These are phyloP conservation scores for Dryas iulia DNA, from an alignment of 1,140 invertebrate genomes.

Conservation along the genomic window DNA sequence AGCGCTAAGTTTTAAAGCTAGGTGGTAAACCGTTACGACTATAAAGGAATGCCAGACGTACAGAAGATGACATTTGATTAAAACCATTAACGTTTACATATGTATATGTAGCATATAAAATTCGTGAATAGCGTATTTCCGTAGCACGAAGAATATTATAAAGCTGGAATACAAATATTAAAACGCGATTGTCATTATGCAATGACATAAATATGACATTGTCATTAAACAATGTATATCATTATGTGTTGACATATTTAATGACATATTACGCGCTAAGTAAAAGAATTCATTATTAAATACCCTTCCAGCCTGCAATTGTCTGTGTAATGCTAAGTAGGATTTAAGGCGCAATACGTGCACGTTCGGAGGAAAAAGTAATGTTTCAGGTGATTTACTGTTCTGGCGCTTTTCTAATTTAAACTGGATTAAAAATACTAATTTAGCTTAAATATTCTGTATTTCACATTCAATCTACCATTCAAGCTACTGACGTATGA, in stretches of 20 bases:
- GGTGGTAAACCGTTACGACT: too few relatives aligned
- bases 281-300: slow-evolving; percentile 70
- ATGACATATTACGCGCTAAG: slow-evolving; percentile 53
- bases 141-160: not conserved
- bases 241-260: too few relatives aligned
- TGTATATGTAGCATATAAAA: too few relatives aligned
- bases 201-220: slow-evolving; percentile 54
- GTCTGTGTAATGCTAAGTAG: slow-evolving; percentile 54
- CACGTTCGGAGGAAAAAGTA: slow-evolving; percentile 32
- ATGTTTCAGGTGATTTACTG: slow-evolving; percentile 32
- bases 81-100: not conserved
- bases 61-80: too few relatives aligned
- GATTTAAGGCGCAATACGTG: slow-evolving; percentile 65
- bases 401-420: slow-evolving; percentile 7
- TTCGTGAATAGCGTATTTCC: too few relatives aligned
- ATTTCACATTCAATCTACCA: not conserved
- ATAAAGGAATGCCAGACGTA: too few relatives aligned
- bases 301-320: slow-evolving; percentile 56
- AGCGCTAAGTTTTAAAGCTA: not conserved
- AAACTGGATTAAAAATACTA: not conserved
- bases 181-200: slow-evolving; percentile 7
- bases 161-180: not conserved
- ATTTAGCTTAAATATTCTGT: not conserved
- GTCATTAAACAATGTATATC: too few relatives aligned
- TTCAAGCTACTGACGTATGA: too few relatives aligned